phyloP scores from a whole-genome alignment of 2,888 invertebrate genomes.

The Tenthredo distinguenda region DNA sequence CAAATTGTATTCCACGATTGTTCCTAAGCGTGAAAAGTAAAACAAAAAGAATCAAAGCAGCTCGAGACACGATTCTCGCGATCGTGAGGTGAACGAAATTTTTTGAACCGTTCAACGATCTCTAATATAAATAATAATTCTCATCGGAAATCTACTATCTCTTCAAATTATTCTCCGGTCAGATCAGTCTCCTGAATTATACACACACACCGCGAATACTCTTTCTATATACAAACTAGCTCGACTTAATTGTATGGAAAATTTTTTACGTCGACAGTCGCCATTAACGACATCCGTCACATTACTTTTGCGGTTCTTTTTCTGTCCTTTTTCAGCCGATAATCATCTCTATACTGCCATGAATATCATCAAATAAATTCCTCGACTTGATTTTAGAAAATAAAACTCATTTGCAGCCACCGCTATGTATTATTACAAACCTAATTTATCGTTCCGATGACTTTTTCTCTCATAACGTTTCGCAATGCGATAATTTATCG shows the following conservation, averaged over 20 bases:
- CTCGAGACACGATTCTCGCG: background rate
- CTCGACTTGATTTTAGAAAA: background rate
- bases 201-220: background rate
- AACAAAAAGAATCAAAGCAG: background rate
- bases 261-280: background rate
- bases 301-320: background rate
- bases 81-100: background rate
- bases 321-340: background rate
- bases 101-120: background rate
- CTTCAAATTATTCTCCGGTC: background rate
- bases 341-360: background rate
- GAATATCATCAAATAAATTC: background rate
- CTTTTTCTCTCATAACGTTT: background rate
- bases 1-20: conserved; percentile 22
- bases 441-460: background rate
- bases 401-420: background rate
- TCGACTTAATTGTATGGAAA: background rate
- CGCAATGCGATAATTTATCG: background rate
- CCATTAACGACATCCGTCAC: conserved; percentile 1
- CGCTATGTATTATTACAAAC: background rate
- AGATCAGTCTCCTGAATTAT: background rate
- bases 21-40: background rate
- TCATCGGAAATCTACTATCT: background rate
- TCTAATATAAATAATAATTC: background rate
- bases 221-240: too few species aligned